These are phyloP conservation scores for Callimorpha dominula DNA, from an alignment of 2,888 invertebrate species.

Conservation along the genomic window DNA sequence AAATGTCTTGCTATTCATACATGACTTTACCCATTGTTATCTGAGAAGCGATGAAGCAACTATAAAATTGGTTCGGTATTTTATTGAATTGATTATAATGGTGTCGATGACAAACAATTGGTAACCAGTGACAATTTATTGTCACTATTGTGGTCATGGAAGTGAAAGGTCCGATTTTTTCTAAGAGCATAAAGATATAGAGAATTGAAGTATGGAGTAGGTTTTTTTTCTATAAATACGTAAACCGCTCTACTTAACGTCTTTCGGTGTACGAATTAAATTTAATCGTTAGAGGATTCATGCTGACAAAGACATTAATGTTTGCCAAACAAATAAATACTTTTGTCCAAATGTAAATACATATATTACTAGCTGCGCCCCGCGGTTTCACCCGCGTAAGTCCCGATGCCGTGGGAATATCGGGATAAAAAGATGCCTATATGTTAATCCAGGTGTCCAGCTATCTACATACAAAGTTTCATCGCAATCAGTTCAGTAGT, in stretches of 20 bases:
- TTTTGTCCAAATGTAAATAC: too few species aligned
- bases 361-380: too few species aligned
- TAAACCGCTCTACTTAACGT: not conserved
- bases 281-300: too few species aligned
- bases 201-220: not conserved
- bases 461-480: too few species aligned
- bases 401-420: too few species aligned
- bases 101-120: constrained; percentile 10
- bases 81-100: not conserved
- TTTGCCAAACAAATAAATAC: too few species aligned
- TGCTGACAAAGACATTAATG: too few species aligned
- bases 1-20: not conserved
- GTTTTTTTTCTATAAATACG: not conserved
- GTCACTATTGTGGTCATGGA: not conserved
- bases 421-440: too few species aligned
- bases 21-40: not conserved
- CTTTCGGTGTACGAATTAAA: too few species aligned
- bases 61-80: not conserved
- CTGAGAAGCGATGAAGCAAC: not conserved
- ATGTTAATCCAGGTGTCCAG: too few species aligned
- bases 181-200: not conserved
- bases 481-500: too few species aligned
- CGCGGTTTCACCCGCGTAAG: too few species aligned
- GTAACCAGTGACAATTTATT: constrained; percentile 1
- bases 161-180: not conserved